phyloP scores from a whole-genome alignment of 2,113 vertebrate species.

The Macroglossus sobrinus region DNA sequence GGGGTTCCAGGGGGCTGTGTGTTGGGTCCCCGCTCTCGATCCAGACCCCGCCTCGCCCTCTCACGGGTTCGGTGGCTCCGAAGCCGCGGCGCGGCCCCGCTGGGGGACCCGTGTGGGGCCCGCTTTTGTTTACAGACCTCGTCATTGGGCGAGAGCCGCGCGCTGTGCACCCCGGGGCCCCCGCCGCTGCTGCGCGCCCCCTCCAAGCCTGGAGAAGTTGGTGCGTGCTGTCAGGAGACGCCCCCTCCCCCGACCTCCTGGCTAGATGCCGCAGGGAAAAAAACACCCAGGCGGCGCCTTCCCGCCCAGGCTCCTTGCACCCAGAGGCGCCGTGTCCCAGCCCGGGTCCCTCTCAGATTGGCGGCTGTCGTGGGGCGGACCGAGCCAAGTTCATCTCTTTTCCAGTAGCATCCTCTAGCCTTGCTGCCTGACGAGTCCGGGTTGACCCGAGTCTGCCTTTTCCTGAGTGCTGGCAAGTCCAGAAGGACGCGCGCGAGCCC shows the following conservation, averaged over 20 bases:
- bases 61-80: background rate
- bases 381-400: background rate
- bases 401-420: background rate
- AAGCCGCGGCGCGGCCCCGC: background rate
- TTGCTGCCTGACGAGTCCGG: background rate
- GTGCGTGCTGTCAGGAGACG: slow-evolving; percentile 57
- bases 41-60: background rate
- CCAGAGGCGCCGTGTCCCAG: background rate
- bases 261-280: background rate
- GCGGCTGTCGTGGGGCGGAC: background rate
- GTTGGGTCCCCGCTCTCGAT: background rate
- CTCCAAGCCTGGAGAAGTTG: slow-evolving; percentile 26
- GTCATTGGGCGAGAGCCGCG: slow-evolving; percentile 34
- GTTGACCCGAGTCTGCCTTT: background rate
- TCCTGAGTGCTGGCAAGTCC: background rate
- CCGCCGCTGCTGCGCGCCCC: background rate
- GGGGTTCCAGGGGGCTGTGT: background rate
- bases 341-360: background rate
- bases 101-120: slow-evolving; percentile 12
- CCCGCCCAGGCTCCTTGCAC: background rate
- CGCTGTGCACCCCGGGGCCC: background rate
- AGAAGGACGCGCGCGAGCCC: slow-evolving; percentile 51
- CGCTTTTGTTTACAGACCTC: slow-evolving; percentile 74
- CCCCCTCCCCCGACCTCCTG: background rate
- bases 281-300: background rate